Base-by-base conservation (phyloP, 2,113 vertebrate species). In the Grus americana region DNA sequence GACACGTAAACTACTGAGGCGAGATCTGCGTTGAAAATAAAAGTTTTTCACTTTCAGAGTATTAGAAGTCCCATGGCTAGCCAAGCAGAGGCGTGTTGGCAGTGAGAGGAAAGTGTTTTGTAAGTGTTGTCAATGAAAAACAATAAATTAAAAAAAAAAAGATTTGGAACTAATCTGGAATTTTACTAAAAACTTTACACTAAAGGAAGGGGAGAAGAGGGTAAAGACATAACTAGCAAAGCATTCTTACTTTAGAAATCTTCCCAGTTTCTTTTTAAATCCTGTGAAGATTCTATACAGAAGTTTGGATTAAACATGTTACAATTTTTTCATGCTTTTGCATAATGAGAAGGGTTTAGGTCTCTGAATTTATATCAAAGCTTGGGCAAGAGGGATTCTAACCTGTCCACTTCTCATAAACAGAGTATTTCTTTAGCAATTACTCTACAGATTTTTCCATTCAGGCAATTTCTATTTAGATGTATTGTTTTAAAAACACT, bases 1-100 rank as follows among this genome's bases (percentile, higher is more conserved):
- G 71, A 97, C 92, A 94, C 44, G 12, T 93, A 95, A 97, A 97
- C 93, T 90, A 96, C 79, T 30, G 70, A 96, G 91, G 82, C 68
- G 23, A 95, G 58, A 85, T 58, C 91, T 89, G 94, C 95, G 62
- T 95, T 1, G 12, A 90, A 92, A 96, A 79, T 27, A 92, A 92
- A 82, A 32, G 38, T 16, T 86, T 66, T 74, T 68, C 58, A 57
- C 86, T 79, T 80, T 54, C 71, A 65, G 89, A 96, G 95, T 92
- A 36, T 42, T 15, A 76, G 52, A 70, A 75, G 85, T 22, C 71
- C 89, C 74, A 46, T 18, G 54, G 78, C 78, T n/a, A 79, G 89
- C 74, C 91, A 91, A 95, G 91, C 94, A 91, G 10, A 89, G 70
- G 20, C 3, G 1, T 26, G 73, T 13, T 2, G 2, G 57, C 73